Evolutionary conservation across 2,797 vertebrate species (phyloP), one percentile per base, ranked within the genome.

Genomic region (Oreonectes daqikongensis): DNA sequence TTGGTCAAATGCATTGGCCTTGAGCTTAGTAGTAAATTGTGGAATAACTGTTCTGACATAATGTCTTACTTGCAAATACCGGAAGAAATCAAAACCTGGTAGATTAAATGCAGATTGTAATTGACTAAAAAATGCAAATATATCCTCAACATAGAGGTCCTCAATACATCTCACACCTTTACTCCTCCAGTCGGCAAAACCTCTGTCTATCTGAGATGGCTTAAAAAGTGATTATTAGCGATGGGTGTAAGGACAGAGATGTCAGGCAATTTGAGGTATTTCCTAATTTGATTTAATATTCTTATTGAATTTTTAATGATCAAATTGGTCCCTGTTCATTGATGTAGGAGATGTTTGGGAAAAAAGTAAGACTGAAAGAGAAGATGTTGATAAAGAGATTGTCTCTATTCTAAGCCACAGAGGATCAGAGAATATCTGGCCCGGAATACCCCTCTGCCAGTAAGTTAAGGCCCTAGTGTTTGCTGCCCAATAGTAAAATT

Each of bases 401-500:
- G 42, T 48, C 10, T 67, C 65, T 6, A 48, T 2, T 4, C 1
- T 30, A 12, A 67, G 24, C 4, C 65, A 67, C 5, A 67, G 18
- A 8, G 17, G 42, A 6, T 28, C 42, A 67, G 26, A 28, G 42
- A n/a, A 7, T 12, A 9, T 46, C 28, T 66, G 7, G 28, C 8
- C 24, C 0, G 9, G 17, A 28, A 12, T n/a, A 48, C 24, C 17
- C 15, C 2, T 48, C 24, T 68, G 48, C 71, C 60, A 82, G 10
- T 64, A 72, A 2, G 11, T 11, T 3, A 78, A 9, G 11, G 64
- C 52, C 9, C 67, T 84, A 0, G 7, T 20, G 50, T 76, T 81
- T 35, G 30, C 66, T 35, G 65, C 53, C 72, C 69, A 78, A 15
- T 79, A 79, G 28, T 76, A 80, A n/a, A 71, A 57, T 9, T 26